Percentiles rank a stretch among this genome's conserved stretches.
phyloP scores from a whole-genome alignment of 2,113 vertebrate genomes.

The Corydoras maculifer region DNA sequence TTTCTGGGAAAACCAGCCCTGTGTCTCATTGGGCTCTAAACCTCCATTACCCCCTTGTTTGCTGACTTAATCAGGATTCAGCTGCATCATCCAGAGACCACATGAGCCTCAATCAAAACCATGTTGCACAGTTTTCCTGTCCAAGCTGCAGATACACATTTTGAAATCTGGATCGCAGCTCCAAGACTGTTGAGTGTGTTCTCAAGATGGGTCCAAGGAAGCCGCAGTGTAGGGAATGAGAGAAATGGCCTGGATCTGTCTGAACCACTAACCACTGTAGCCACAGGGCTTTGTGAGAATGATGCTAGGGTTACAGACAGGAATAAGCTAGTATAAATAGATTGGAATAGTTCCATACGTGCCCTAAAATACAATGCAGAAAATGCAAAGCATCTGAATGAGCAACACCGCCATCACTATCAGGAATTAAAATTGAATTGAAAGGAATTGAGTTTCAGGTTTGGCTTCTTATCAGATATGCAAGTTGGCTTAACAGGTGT shows the following conservation, averaged over 20 bases:
- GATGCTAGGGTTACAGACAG: slow-evolving; percentile 13
- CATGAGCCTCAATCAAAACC: slow-evolving; percentile 61
- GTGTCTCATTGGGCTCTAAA: slow-evolving; percentile 54
- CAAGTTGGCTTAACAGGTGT: too few species aligned
- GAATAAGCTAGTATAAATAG: slow-evolving; percentile 8
- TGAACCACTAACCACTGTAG: slow-evolving; percentile 24
- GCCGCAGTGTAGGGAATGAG: not conserved
- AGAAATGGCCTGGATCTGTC: slow-evolving; percentile 26
- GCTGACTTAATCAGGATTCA: slow-evolving; percentile 61
- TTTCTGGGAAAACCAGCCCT: slow-evolving; percentile 67
- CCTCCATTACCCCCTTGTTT: slow-evolving; percentile 50
- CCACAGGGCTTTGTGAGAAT: slow-evolving; percentile 14
- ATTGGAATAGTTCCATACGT: not conserved
- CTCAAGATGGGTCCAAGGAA: slow-evolving; percentile 33
- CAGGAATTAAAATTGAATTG: not conserved
- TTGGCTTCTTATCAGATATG: too few species aligned
- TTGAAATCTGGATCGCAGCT: slow-evolving; percentile 45
- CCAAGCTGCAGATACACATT: slow-evolving; percentile 51
- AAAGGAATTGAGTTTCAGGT: too few species aligned
- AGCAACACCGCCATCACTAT: not conserved
- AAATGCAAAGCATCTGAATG: not conserved
- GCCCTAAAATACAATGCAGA: slow-evolving; percentile 1
- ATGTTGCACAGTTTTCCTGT: slow-evolving; percentile 49
- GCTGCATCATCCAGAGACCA: slow-evolving; percentile 60
- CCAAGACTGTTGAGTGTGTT: slow-evolving; percentile 51